Conservation (phyloP, 2,888 invertebrate species). For the Lasius fuliginosus region DNA sequence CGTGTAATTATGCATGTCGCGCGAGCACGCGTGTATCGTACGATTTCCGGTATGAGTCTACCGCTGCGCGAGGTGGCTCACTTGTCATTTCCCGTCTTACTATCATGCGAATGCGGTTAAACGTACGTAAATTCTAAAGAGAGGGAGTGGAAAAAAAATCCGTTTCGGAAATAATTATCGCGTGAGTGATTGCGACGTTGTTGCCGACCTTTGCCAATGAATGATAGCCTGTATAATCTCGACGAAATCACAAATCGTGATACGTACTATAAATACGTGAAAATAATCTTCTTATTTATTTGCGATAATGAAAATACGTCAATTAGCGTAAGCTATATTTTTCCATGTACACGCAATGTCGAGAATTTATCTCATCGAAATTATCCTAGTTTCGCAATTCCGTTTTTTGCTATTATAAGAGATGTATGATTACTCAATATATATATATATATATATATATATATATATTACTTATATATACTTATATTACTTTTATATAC, state of each 20-base stretch:
- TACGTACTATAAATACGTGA: slow-evolving; percentile 1
- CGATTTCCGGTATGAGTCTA: slow-evolving; percentile 73
- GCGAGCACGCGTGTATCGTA: slow-evolving; percentile 59
- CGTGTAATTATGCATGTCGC: slow-evolving; percentile 48
- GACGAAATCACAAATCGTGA: slow-evolving; percentile 28
- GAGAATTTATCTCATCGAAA: neutral
- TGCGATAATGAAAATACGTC: slow-evolving; percentile 9
- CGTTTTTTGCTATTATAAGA: neutral
- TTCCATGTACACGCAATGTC: neutral
- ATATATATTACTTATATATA: neutral
- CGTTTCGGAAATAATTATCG: neutral
- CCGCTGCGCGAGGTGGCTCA: slow-evolving; percentile 49
- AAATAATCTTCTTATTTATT: slow-evolving; percentile 20
- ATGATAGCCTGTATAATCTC: slow-evolving; percentile 8
- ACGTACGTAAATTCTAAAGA: slow-evolving; percentile 15
- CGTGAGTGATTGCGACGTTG: neutral
- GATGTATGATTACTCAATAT: neutral
- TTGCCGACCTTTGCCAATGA: slow-evolving; percentile 14
- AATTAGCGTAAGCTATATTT: neutral
- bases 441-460: too few species aligned
- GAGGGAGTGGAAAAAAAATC: too few species aligned
- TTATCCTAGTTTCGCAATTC: slow-evolving; percentile 9
- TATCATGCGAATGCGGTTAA: slow-evolving; percentile 55
- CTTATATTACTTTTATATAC: neutral
- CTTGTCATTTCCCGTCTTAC: slow-evolving; percentile 77